phyloP scores from a whole-genome alignment of 2,113 vertebrate species.

The Australoheros scitulus region DNA sequence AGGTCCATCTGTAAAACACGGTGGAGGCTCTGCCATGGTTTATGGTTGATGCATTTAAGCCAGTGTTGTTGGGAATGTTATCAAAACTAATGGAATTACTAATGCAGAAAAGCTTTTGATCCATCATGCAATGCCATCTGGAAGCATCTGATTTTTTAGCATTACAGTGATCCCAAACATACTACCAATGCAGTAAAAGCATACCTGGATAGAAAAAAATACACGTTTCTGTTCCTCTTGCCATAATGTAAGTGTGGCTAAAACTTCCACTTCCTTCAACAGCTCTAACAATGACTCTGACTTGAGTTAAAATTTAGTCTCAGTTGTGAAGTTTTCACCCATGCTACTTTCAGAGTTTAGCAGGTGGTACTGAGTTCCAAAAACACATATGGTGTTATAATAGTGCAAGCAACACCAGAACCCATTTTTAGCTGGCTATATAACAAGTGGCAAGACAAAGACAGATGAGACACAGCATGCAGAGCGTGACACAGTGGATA shows the following conservation, averaged over 20 bases:
- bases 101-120: too few relatives aligned
- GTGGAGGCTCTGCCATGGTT: too few relatives aligned
- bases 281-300: not conserved
- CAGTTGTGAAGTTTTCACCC: not conserved
- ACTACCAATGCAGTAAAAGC: too few relatives aligned
- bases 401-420: conserved; percentile 22
- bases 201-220: too few relatives aligned
- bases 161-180: too few relatives aligned
- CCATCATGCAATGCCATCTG: too few relatives aligned
- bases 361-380: not conserved
- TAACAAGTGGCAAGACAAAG: conserved; percentile 39
- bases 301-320: not conserved
- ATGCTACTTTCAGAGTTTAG: conserved; percentile 1
- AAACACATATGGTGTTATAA: conserved; percentile 14
- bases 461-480: conserved; percentile 47
- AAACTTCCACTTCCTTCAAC: not conserved
- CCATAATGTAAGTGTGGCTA: not conserved
- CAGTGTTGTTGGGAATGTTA: too few relatives aligned
- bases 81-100: too few relatives aligned
- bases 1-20: too few relatives aligned
- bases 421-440: conserved; percentile 54
- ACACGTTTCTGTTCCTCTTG: not conserved
- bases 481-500: conserved; percentile 39
- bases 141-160: too few relatives aligned
- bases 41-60: too few relatives aligned